Percentiles rank a stretch among this genome's conserved stretches.
Conservation (phyloP, 2,113 vertebrate species). For the Psittacara wagleri region DNA sequence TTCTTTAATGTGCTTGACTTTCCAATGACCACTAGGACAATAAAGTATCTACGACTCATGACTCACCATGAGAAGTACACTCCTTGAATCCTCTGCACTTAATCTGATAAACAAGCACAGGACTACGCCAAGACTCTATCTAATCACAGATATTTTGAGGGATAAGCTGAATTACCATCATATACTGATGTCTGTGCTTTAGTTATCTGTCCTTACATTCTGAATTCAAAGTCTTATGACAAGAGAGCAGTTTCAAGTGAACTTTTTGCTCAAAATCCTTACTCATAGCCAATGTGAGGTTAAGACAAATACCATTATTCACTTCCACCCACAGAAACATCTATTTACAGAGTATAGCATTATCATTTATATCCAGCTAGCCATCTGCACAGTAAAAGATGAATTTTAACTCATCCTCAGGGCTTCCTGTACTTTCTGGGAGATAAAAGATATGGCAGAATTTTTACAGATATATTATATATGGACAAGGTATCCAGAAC, state of each 20-base stretch:
- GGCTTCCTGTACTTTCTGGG: not conserved
- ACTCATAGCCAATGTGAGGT: not conserved
- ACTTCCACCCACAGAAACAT: not conserved
- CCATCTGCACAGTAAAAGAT: not conserved
- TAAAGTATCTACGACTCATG: not conserved
- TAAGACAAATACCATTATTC: not conserved
- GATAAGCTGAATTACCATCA: not conserved
- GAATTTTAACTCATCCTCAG: not conserved
- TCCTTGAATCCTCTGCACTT: not conserved
- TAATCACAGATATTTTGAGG: not conserved
- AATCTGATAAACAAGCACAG: not conserved
- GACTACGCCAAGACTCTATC: not conserved
- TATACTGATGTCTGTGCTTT: not conserved
- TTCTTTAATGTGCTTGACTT: not conserved
- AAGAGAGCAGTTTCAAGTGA: not conserved
- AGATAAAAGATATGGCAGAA: not conserved
- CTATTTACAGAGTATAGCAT: not conserved
- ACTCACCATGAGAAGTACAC: not conserved
- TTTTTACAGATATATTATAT: not conserved
- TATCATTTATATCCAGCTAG: not conserved
- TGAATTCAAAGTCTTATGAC: not conserved
- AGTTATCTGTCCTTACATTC: not conserved
- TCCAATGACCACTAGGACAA: not conserved
- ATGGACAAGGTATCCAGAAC: not conserved
- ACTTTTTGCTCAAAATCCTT: not conserved